Evolutionary conservation across 2,888 invertebrate species (phyloP).

Genomic region (Himalopsyche anomala): DNA sequence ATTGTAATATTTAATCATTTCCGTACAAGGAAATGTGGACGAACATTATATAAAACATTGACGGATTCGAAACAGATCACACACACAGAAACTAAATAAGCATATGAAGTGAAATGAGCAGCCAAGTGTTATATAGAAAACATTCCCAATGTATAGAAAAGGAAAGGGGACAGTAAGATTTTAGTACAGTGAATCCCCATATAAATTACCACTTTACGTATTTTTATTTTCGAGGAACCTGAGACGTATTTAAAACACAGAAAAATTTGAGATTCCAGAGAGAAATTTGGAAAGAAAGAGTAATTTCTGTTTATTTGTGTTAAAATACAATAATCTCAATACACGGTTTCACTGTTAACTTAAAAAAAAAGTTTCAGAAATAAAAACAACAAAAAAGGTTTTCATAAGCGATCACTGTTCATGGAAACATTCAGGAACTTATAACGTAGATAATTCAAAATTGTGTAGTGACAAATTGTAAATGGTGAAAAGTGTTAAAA

Average conservation of each 20-base stretch:
- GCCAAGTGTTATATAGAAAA: slow-evolving; percentile 50
- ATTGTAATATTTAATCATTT: background rate
- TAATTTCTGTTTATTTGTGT: too few relatives aligned
- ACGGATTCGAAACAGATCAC: slow-evolving; percentile 23
- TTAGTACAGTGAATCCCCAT: slow-evolving; percentile 29
- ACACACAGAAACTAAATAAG: slow-evolving; percentile 56
- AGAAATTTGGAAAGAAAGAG: too few relatives aligned
- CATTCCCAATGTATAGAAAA: slow-evolving; percentile 48
- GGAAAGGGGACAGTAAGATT: slow-evolving; percentile 18
- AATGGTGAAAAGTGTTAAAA: too few relatives aligned
- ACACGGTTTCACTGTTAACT: too few relatives aligned
- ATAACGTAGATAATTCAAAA: too few relatives aligned
- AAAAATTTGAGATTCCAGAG: background rate
- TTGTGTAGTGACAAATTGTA: too few relatives aligned
- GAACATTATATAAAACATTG: slow-evolving; percentile 9
- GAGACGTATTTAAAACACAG: background rate
- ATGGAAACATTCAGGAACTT: too few relatives aligned
- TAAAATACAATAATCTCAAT: too few relatives aligned
- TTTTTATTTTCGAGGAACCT: background rate
- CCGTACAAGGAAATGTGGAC: slow-evolving; percentile 31
- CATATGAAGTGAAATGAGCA: slow-evolving; percentile 50
- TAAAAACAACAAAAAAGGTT: slow-evolving; percentile 37
- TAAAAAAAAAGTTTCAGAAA: background rate
- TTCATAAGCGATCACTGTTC: too few relatives aligned
- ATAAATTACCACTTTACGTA: background rate